Percentiles rank a stretch among this genome's conserved stretches.
Evolutionary conservation across 2,888 invertebrate species (phyloP).

Genomic region (Drosophila birchii): DNA sequence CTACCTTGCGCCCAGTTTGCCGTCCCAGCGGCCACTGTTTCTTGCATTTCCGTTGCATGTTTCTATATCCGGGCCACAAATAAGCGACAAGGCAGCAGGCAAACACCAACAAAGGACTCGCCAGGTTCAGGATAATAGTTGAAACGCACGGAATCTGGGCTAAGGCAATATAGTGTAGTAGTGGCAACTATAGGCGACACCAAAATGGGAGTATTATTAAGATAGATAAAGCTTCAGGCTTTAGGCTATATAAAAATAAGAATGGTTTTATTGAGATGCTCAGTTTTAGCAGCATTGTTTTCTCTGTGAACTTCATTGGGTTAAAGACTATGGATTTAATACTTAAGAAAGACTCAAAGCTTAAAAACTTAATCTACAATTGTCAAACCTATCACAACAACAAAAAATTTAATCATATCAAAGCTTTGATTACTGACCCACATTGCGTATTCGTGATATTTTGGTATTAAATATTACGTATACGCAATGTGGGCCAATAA

Average conservation of each 20-base stretch:
- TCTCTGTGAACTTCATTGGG: background rate
- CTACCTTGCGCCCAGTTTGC: slow-evolving; percentile 19
- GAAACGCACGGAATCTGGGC: slow-evolving; percentile 46
- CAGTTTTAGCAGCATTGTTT: background rate
- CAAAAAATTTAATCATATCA: background rate
- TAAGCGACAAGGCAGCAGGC: slow-evolving; percentile 45
- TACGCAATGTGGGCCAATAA: slow-evolving; percentile 19
- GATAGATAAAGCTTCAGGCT: slow-evolving; percentile 20
- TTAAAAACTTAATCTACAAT: background rate
- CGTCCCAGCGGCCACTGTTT: slow-evolving; percentile 45
- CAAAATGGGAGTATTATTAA: slow-evolving; percentile 31
- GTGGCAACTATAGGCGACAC: slow-evolving; percentile 16
- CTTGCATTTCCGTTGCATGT: slow-evolving; percentile 64
- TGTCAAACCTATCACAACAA: background rate
- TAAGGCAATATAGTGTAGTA: slow-evolving; percentile 34
- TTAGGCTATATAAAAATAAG: background rate
- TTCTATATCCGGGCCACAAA: slow-evolving; percentile 69
- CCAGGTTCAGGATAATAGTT: slow-evolving; percentile 39
- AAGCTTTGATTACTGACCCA: no score
- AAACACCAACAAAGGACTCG: slow-evolving; percentile 42
- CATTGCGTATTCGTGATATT: no score
- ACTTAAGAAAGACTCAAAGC: background rate
- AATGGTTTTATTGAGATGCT: background rate
- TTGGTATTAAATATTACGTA: slow-evolving; percentile 3
- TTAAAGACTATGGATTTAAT: background rate